phyloP scores from a whole-genome alignment of 2,797 vertebrate genomes.

The Enteromius trimaculatus region DNA sequence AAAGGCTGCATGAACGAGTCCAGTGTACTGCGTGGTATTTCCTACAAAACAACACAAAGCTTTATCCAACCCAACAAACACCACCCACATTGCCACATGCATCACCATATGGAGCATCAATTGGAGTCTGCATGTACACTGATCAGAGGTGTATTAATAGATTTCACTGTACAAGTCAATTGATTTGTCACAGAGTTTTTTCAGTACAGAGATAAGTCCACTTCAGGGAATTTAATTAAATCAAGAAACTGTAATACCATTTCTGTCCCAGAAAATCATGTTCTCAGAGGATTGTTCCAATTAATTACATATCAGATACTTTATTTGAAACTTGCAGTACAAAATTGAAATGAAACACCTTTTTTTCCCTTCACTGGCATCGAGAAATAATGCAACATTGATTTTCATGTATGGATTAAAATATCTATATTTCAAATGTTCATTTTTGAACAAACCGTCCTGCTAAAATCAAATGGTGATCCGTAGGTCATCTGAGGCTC shows the following conservation, averaged over 20 bases:
- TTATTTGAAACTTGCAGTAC: conserved; percentile 2
- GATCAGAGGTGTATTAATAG: conserved; percentile 50
- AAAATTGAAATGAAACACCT: conserved; percentile 27
- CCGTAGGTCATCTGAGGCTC: conserved; percentile 24
- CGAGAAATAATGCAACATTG: background rate
- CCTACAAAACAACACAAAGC: conserved; percentile 76
- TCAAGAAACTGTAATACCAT: conserved; percentile 31
- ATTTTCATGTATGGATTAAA: background rate
- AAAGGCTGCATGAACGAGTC: conserved; percentile 99
- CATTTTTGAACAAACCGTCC: background rate
- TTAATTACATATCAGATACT: conserved; percentile 51
- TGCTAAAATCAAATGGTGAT: background rate
- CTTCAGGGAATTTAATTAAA: conserved; percentile 53
- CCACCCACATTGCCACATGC: conserved; percentile 57
- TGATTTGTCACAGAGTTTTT: conserved; percentile 39
- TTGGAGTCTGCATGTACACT: conserved; percentile 41
- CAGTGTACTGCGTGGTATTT: conserved; percentile 98
- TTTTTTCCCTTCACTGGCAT: background rate
- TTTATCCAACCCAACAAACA: conserved; percentile 52
- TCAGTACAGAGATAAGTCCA: conserved; percentile 35
- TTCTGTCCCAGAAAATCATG: conserved; percentile 40
- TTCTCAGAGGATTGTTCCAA: conserved; percentile 43
- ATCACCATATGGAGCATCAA: conserved; percentile 51
- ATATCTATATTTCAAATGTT: background rate
- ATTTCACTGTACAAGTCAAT: conserved; percentile 32